Evolutionary conservation across 2,113 vertebrate genomes (phyloP), one percentile per base, ranked within the genome.

Genomic region (Acanthisitta chloris): DNA sequence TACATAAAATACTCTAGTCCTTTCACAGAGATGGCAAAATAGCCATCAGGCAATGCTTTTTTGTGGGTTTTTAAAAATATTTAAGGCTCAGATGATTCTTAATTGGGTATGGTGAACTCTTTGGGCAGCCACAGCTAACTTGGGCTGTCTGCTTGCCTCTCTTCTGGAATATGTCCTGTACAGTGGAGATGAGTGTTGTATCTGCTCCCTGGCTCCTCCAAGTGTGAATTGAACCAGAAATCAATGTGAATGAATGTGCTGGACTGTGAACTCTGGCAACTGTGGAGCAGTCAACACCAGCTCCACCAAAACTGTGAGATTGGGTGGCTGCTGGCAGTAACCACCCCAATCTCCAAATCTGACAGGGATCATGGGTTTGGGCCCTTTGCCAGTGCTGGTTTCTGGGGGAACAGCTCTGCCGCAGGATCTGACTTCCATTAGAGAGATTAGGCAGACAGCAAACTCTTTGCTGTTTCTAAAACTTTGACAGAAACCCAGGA

Each of bases 371-470:
- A 14, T 58, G 91, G 45, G 46, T 66, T 67, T 51, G 36, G 91
- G 81, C 83, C 20, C 43, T 78, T 43, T 90, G 76, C 91, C 94
- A 86, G 65, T 6, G 15, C 88, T 90, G 46, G 55, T 81, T 94
- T 93, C 76, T 66, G 67, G 64, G 67, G 48, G 59, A 90, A 28
- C 55, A 70, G 64, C 64, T 86, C 64, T 91, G 69, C 73, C 57
- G 40, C 52, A 25, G 81, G 73, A 43, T 46, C 31, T 70, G 52
- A 15, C 55, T 94, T 81, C 71, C 69, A 86, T 96, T 48, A 64
- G 59, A 67, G 81, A 92, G 88, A 92, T 88, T 74, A 78, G 78
- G 72, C 92, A 95, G 67, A 8, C 6, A 3, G 20, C 17, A 12
- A 69, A 45, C 17, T 51, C 70, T 52, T n/a, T 36, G 49, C 57